Percentiles rank a stretch among this genome's conserved stretches.
Evolutionary conservation across 2,888 invertebrate genomes (phyloP).

Genomic region (Ophion ventricosus): DNA sequence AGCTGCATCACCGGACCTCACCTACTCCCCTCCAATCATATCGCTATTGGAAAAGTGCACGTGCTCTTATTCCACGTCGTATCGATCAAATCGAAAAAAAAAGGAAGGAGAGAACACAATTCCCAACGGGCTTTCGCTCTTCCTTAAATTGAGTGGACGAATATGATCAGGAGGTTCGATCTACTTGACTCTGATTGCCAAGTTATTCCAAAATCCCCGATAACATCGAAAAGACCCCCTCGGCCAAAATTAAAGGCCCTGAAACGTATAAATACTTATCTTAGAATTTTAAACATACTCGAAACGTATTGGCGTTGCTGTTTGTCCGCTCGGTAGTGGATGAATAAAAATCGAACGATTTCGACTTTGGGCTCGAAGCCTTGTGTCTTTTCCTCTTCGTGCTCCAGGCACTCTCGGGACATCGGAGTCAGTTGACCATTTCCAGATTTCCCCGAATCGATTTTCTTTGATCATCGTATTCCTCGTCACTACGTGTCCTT

Average conservation of each 20-base stretch:
- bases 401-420: neutral
- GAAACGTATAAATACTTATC: constrained; percentile 13
- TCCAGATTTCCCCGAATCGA: constrained; percentile 25
- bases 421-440: constrained; percentile 26
- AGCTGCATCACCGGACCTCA: constrained; percentile 20
- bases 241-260: neutral
- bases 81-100: constrained; percentile 2
- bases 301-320: neutral
- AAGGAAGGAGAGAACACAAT: neutral
- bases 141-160: neutral
- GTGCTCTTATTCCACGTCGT: constrained; percentile 5
- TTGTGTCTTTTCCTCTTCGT: neutral
- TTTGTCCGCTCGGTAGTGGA: neutral
- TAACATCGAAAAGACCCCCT: neutral
- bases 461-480: constrained; percentile 50
- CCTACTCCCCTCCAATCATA: neutral
- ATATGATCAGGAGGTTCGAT: neutral
- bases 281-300: constrained; percentile 7
- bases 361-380: neutral
- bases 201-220: neutral
- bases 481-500: constrained; percentile 14
- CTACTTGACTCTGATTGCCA: constrained; percentile 1
- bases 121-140: neutral
- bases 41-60: constrained; percentile 28
- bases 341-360: constrained; percentile 1